phyloP scores from a whole-genome alignment of 2,113 vertebrate genomes.

The Emydura subglobosa region DNA sequence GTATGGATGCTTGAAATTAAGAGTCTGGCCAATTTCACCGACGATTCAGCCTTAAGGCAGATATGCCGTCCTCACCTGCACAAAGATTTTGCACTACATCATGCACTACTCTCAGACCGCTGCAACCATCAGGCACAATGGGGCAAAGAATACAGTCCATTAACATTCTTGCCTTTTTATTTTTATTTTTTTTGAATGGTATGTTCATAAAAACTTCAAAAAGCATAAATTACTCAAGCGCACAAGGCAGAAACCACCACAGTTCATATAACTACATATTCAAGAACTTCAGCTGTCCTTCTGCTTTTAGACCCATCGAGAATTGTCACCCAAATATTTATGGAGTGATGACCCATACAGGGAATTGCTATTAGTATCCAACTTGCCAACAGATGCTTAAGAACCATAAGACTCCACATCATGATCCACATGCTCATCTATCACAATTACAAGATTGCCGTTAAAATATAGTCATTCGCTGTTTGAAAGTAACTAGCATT shows the following conservation, averaged over 20 bases:
- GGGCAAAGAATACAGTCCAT: background rate
- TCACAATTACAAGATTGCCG: accelerated
- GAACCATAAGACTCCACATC: conserved; percentile 26
- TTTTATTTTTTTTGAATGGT: background rate
- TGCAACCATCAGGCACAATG: background rate
- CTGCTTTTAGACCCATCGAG: background rate
- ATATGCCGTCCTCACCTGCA: background rate
- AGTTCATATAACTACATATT: background rate
- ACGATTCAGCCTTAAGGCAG: background rate
- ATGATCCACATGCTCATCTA: background rate
- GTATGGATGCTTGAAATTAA: background rate
- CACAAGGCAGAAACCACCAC: background rate
- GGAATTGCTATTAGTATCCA: conserved; percentile 34
- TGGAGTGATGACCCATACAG: conserved; percentile 23
- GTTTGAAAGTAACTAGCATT: background rate
- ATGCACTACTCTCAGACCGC: background rate
- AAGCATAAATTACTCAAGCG: background rate
- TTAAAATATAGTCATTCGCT: background rate
- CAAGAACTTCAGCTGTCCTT: background rate
- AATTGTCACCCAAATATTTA: conserved; percentile 54
- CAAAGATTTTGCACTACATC: background rate
- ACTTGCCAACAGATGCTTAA: background rate
- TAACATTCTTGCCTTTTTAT: background rate
- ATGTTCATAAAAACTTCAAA: background rate
- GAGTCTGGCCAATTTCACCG: background rate